Conservation (phyloP, 2,113 vertebrate species). For the Hippocampus abdominalis region DNA sequence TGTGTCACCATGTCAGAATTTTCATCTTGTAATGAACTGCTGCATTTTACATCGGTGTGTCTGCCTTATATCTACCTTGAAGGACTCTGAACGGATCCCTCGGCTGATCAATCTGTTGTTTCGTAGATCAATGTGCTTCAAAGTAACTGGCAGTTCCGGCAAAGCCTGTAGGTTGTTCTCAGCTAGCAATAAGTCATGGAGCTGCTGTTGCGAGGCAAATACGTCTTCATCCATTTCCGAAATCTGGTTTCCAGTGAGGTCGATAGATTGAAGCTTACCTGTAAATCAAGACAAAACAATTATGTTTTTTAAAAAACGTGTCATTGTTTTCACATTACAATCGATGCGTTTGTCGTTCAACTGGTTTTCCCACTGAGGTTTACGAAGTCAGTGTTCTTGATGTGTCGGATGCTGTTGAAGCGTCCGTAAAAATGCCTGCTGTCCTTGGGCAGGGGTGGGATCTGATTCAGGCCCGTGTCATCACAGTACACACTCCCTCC, state of each 20-base stretch:
- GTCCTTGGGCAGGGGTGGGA: slow-evolving; percentile 73
- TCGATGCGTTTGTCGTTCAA: background rate
- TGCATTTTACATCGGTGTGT: background rate
- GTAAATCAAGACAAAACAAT: slow-evolving; percentile 7
- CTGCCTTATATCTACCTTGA: slow-evolving; percentile 59
- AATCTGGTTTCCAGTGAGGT: slow-evolving; percentile 78
- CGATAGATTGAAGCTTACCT: slow-evolving; percentile 77
- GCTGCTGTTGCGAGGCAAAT: slow-evolving; percentile 63
- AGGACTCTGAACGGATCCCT: slow-evolving; percentile 62
- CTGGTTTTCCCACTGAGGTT: slow-evolving; percentile 68
- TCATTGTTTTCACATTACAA: background rate
- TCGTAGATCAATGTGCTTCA: slow-evolving; percentile 67
- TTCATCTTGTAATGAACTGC: background rate
- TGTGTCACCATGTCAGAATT: background rate
- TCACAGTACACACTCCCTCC: slow-evolving; percentile 80
- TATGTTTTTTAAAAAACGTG: too few species aligned
- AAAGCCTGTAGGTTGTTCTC: slow-evolving; percentile 71
- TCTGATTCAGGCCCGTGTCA: slow-evolving; percentile 58
- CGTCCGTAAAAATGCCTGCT: slow-evolving; percentile 77
- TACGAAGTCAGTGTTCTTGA: slow-evolving; percentile 66
- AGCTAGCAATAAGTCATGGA: slow-evolving; percentile 74
- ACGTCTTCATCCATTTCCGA: slow-evolving; percentile 57
- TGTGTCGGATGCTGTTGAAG: slow-evolving; percentile 74
- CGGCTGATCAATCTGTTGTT: slow-evolving; percentile 72
- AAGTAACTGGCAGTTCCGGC: slow-evolving; percentile 69